phyloP scores from a whole-genome alignment of 2,797 vertebrate species.

The Mus minutoides region DNA sequence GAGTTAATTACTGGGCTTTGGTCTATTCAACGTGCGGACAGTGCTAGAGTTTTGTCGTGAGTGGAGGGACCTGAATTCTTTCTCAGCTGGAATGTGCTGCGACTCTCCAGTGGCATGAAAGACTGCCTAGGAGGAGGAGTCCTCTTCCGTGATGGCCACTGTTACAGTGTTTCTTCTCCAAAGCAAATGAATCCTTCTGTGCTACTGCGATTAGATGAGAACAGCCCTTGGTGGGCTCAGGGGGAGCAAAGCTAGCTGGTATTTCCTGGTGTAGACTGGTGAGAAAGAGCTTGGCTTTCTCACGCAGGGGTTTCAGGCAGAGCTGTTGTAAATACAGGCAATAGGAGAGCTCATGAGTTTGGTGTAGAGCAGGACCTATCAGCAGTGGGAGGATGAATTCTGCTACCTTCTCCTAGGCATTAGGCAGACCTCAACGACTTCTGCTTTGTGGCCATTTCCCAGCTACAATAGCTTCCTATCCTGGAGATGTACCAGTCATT shows the following conservation, averaged over 20 bases:
- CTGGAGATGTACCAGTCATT: slow-evolving; percentile 52
- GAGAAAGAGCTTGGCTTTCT: slow-evolving; percentile 81
- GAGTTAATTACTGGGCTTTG: slow-evolving; percentile 67
- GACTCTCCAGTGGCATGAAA: slow-evolving; percentile 81
- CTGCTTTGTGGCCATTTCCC: slow-evolving; percentile 73
- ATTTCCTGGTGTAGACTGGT: slow-evolving; percentile 61
- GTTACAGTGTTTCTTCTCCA: slow-evolving; percentile 81
- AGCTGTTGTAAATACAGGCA: slow-evolving; percentile 80
- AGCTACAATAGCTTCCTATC: slow-evolving; percentile 70
- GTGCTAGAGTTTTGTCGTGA: slow-evolving; percentile 52
- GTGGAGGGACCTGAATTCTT: slow-evolving; percentile 71
- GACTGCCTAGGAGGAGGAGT: slow-evolving; percentile 85
- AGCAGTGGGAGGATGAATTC: slow-evolving; percentile 72
- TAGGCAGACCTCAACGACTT: slow-evolving; percentile 44
- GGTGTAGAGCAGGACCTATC: slow-evolving; percentile 78
- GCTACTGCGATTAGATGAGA: slow-evolving; percentile 28
- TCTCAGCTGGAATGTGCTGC: slow-evolving; percentile 77
- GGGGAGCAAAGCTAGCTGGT: slow-evolving; percentile 67
- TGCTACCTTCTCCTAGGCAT: slow-evolving; percentile 68
- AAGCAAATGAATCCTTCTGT: slow-evolving; percentile 77
- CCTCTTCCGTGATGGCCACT: slow-evolving; percentile 75
- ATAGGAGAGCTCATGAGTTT: slow-evolving; percentile 80
- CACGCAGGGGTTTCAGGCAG: slow-evolving; percentile 75
- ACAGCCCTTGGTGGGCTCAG: slow-evolving; percentile 65
- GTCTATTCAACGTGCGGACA: slow-evolving; percentile 75